Conservation (phyloP, 2,888 invertebrate genomes). For the Anarsia innoxiella region DNA sequence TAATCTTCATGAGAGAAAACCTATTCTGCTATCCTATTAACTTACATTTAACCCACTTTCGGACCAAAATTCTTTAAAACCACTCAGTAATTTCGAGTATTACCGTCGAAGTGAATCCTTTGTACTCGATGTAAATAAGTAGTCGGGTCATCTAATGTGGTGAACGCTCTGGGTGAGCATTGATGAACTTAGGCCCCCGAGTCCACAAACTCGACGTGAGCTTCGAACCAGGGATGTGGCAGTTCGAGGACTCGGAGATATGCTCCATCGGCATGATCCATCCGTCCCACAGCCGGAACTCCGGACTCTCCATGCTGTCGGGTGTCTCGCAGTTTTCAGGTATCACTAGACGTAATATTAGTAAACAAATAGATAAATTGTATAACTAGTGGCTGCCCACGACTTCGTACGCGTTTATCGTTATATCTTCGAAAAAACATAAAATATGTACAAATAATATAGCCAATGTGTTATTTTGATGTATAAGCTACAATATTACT, state of each 20-base stretch:
- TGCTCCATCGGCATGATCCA: constrained; percentile 90
- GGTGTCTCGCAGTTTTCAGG: constrained; percentile 66
- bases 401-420: too few relatives aligned
- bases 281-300: constrained; percentile 80
- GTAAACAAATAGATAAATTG: too few relatives aligned
- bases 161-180: constrained; percentile 14
- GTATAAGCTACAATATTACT: too few relatives aligned
- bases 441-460: too few relatives aligned
- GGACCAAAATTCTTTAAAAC: neutral
- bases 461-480: too few relatives aligned
- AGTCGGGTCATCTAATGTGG: constrained; percentile 13
- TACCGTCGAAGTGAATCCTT: constrained; percentile 14
- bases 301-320: constrained; percentile 77
- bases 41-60: neutral
- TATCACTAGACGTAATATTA: constrained; percentile 20
- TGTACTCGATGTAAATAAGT: constrained; percentile 20
- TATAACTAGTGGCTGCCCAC: too few relatives aligned
- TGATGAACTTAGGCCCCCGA: constrained; percentile 18
- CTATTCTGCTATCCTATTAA: constrained; percentile 8
- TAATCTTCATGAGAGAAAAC: constrained; percentile 39
- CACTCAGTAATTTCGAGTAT: neutral
- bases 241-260: constrained; percentile 83
- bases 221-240: constrained; percentile 71
- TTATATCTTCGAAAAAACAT: too few relatives aligned
- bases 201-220: constrained; percentile 19